Conservation (phyloP, 1,140 invertebrate genomes). For the Venustaconcha ellipsiformis region DNA sequence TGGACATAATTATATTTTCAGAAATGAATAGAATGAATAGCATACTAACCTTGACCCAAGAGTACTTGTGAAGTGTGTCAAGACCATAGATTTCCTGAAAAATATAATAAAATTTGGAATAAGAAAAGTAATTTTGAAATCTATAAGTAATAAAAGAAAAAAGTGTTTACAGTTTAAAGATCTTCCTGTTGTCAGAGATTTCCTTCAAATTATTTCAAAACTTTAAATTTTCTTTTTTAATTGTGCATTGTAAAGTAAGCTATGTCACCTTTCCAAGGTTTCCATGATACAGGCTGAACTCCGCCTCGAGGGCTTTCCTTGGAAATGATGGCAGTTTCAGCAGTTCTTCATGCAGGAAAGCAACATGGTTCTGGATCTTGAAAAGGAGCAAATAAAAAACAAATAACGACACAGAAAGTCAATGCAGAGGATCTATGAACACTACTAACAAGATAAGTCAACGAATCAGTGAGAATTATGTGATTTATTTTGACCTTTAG, state of each 20-base stretch:
- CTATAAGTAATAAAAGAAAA: background rate
- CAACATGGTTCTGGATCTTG: slow-evolving; percentile 66
- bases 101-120: slow-evolving; percentile 11
- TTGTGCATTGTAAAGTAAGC: background rate
- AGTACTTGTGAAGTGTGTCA: slow-evolving; percentile 98
- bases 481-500: no score
- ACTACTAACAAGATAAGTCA: no score
- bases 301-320: slow-evolving; percentile 95
- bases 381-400: slow-evolving; percentile 13
- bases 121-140: background rate
- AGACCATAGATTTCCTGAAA: slow-evolving; percentile 87
- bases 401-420: background rate
- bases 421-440: no score
- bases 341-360: slow-evolving; percentile 98
- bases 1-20: background rate
- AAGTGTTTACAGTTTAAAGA: background rate
- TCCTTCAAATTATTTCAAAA: no score
- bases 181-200: no score
- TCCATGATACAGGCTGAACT: slow-evolving; percentile 93
- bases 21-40: background rate
- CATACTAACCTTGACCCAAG: slow-evolving; percentile 86
- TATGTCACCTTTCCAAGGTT: slow-evolving; percentile 83
- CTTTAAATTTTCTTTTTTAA: background rate
- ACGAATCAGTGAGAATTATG: no score
- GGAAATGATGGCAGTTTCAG: slow-evolving; percentile 99